Percentiles rank a stretch among this genome's conserved stretches.
Evolutionary conservation across 2,888 invertebrate species (phyloP).

Genomic region (Hesperia comma): DNA sequence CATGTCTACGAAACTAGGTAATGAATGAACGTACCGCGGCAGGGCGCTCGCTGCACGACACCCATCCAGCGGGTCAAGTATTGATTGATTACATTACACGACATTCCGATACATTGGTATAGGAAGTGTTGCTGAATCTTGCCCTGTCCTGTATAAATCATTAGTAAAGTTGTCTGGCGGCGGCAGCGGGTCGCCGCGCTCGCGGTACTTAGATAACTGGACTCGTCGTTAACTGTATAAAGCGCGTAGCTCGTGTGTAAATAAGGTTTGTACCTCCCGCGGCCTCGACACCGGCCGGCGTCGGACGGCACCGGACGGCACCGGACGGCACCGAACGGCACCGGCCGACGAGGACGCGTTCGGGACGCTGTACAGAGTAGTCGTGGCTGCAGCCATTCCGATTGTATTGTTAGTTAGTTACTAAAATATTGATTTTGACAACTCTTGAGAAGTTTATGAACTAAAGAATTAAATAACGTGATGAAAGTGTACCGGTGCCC

Average conservation of each 20-base stretch:
- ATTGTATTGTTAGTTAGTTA: neutral
- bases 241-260: slow-evolving; percentile 61
- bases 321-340: no score
- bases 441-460: neutral
- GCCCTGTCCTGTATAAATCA: no score
- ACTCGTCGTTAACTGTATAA: slow-evolving; percentile 63
- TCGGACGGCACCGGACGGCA: no score
- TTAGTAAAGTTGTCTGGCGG: slow-evolving; percentile 6
- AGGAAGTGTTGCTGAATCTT: no score
- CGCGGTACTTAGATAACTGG: slow-evolving; percentile 51
- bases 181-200: neutral
- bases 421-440: slow-evolving; percentile 5
- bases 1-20: slow-evolving; percentile 69
- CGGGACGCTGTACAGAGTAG: slow-evolving; percentile 41
- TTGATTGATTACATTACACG: no score
- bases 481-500: no score
- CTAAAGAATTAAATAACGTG: neutral
- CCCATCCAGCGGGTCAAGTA: no score
- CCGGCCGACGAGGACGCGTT: no score
- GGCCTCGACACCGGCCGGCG: slow-evolving; percentile 42
- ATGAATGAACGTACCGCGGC: slow-evolving; percentile 23
- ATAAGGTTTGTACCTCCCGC: slow-evolving; percentile 73
- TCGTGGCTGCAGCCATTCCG: slow-evolving; percentile 19
- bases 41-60: neutral
- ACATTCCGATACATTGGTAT: no score